A percentile compares a stretch with the other conserved stretches of the same genome.
phyloP scores from a whole-genome alignment of 2,888 invertebrate species.

The Oxyteleia sp. region DNA sequence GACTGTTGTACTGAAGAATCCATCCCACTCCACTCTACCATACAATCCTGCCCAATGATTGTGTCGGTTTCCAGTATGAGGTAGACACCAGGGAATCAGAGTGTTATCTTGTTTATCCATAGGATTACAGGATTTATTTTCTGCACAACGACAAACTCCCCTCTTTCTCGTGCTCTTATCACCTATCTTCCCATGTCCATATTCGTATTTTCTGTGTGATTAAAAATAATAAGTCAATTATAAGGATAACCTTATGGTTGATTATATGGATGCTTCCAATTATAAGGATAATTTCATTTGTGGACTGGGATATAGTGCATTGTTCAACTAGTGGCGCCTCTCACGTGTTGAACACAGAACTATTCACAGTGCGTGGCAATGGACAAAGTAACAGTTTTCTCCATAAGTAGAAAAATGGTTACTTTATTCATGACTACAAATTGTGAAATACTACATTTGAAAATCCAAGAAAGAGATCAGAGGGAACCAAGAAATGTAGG shows the following conservation, averaged over 20 bases:
- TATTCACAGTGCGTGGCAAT: too few species aligned
- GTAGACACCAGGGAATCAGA: slow-evolving; percentile 95
- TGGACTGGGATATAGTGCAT: too few species aligned
- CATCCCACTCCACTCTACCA: slow-evolving; percentile 94
- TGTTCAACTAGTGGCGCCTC: too few species aligned
- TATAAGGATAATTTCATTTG: too few species aligned
- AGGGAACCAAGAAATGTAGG: too few species aligned
- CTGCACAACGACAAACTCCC: slow-evolving; percentile 94
- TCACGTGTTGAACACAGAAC: too few species aligned
- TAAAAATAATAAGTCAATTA: not conserved
- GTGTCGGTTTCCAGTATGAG: slow-evolving; percentile 95
- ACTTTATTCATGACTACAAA: too few species aligned
- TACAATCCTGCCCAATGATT: slow-evolving; percentile 96
- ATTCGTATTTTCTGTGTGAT: slow-evolving; percentile 79
- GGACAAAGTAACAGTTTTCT: too few species aligned
- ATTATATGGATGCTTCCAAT: too few species aligned
- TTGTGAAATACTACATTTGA: too few species aligned
- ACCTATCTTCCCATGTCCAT: slow-evolving; percentile 89
- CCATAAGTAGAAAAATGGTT: too few species aligned
- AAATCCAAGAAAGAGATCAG: too few species aligned
- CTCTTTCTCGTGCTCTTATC: slow-evolving; percentile 85
- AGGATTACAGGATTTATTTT: slow-evolving; percentile 90
- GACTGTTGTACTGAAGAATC: slow-evolving; percentile 94
- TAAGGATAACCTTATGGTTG: slow-evolving; percentile 6
- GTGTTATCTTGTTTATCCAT: slow-evolving; percentile 94